Percentiles rank a stretch among this genome's conserved stretches.
These are phyloP conservation scores for Bombus sibiricus DNA, from an alignment of 1,140 invertebrate species.

Conservation along the genomic window DNA sequence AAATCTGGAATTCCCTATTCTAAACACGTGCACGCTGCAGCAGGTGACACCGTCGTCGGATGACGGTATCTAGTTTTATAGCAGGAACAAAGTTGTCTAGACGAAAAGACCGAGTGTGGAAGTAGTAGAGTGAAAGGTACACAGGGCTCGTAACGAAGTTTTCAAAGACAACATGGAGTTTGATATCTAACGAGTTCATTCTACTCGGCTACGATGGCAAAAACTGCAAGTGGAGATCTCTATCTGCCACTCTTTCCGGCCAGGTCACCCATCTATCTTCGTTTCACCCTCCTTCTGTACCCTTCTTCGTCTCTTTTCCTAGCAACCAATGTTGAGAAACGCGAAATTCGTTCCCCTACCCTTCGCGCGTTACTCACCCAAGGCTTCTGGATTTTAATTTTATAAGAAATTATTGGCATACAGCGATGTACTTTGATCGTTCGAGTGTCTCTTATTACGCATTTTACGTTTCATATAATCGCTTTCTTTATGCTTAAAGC, in stretches of 20 bases:
- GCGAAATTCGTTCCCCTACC: not conserved
- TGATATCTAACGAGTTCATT: conserved; percentile 72
- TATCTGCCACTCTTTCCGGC: conserved; percentile 33
- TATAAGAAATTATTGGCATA: conserved; percentile 27
- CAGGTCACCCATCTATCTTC: not conserved
- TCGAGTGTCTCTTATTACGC: not conserved
- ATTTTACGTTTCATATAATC: not conserved
- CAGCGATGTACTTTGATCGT: not conserved
- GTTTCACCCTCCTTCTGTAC: not conserved
- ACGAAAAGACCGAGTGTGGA: conserved; percentile 30
- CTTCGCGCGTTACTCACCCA: not conserved
- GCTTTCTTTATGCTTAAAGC: not conserved
- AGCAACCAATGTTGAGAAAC: not conserved
- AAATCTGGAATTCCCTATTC: conserved; percentile 55
- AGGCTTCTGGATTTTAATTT: conserved; percentile 6
- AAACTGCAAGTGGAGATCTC: conserved; percentile 64
- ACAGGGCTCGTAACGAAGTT: conserved; percentile 64
- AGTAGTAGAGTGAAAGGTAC: conserved; percentile 55
- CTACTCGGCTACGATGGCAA: conserved; percentile 56
- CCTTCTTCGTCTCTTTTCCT: not conserved
- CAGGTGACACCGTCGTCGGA: conserved; percentile 19
- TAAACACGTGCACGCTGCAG: conserved; percentile 36
- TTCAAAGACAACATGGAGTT: conserved; percentile 70
- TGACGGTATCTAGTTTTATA: conserved; percentile 46
- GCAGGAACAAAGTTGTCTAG: conserved; percentile 30